Percentiles rank a stretch among this genome's conserved stretches.
phyloP scores from a whole-genome alignment of 2,797 vertebrate species.

The Eulemur albifrons region DNA sequence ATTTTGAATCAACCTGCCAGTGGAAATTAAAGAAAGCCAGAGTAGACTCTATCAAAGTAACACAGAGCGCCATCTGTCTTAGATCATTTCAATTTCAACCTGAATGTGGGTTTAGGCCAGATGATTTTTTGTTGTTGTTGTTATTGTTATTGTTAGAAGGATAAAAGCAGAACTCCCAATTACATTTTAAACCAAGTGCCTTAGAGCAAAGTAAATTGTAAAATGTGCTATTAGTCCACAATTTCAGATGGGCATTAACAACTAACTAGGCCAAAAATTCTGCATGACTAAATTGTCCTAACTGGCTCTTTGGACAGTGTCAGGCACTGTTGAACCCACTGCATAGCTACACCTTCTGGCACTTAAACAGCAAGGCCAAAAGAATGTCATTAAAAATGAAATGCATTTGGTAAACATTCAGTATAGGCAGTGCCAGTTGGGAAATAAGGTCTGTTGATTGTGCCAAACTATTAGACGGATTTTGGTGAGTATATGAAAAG shows the following conservation, averaged over 20 bases:
- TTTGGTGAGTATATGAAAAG: not conserved
- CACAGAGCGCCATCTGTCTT: not conserved
- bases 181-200: not conserved
- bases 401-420: not conserved
- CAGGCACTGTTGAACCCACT: not conserved
- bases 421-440: not conserved
- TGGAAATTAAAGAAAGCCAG: not conserved
- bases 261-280: constrained; percentile 2
- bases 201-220: not conserved
- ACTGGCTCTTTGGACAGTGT: not conserved
- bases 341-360: not conserved
- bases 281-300: not conserved
- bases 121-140: not conserved
- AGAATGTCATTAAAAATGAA: constrained; percentile 44
- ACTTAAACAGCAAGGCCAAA: not conserved
- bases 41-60: not conserved
- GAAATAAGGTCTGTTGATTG: constrained; percentile 17
- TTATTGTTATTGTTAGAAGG: not conserved
- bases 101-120: not conserved
- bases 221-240: not conserved
- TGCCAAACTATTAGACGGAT: not conserved
- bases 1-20: not conserved
- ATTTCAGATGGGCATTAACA: not conserved
- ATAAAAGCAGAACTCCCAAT: not conserved
- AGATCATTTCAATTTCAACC: not conserved